Conservation (phyloP, 2,113 vertebrate genomes). For the Cryptomyrus ogoouensis region DNA sequence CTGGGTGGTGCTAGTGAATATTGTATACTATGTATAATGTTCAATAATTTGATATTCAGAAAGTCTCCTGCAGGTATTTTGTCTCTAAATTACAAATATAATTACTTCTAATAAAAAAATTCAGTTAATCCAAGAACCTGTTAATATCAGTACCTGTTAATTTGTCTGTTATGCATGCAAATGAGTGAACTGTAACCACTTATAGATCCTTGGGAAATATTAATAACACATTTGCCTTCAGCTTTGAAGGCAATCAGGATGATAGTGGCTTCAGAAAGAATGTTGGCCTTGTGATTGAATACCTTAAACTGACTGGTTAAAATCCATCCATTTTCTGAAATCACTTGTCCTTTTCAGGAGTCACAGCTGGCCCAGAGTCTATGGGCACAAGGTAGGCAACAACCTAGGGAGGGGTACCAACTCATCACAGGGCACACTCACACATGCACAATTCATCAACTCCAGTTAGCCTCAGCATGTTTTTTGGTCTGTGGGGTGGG, state of each 20-base stretch:
- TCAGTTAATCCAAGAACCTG: not conserved
- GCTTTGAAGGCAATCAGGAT: not conserved
- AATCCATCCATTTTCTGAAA: no score
- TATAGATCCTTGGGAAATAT: not conserved
- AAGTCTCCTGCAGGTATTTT: not conserved
- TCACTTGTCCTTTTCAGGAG: no score
- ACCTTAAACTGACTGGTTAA: not conserved
- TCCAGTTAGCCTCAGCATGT: no score
- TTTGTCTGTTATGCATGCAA: not conserved
- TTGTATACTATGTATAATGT: not conserved
- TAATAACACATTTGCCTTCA: not conserved
- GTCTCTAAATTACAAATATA: not conserved
- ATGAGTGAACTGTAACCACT: not conserved
- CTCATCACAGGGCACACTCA: no score
- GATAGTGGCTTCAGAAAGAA: not conserved
- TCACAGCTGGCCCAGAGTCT: no score
- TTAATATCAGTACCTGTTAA: not conserved
- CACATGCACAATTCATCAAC: no score
- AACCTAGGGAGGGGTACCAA: no score
- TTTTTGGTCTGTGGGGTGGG: no score
- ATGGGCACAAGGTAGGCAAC: no score
- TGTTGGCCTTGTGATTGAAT: not conserved
- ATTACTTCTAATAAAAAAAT: not conserved
- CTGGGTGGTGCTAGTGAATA: not conserved
- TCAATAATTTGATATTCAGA: not conserved